A percentile compares a stretch with the other conserved stretches of the same genome.
These are phyloP conservation scores for Lampropteryx suffumata DNA, from an alignment of 2,888 invertebrate species.

Conservation along the genomic window DNA sequence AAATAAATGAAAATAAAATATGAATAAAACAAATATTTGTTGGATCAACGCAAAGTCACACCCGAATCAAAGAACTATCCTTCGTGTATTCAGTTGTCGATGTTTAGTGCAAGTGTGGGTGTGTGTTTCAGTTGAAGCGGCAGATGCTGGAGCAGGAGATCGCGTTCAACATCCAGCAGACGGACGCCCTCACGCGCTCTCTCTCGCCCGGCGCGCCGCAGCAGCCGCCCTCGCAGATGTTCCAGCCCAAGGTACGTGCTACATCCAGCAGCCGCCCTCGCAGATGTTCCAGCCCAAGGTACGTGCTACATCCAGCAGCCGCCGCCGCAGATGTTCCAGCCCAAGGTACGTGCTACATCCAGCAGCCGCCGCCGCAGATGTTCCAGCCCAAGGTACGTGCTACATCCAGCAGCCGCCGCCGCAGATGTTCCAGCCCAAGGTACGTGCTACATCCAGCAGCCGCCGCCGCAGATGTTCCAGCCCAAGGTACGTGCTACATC, in stretches of 20 bases:
- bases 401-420: too few species aligned
- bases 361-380: constrained; percentile 48
- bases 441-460: too few species aligned
- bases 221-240: constrained; percentile 51
- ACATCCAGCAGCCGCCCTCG: constrained; percentile 48
- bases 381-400: constrained; percentile 46
- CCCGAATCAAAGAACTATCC: too few species aligned
- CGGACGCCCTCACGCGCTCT: constrained; percentile 94
- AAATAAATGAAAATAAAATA: too few species aligned
- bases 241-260: constrained; percentile 43
- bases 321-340: constrained; percentile 54
- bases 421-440: too few species aligned
- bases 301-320: constrained; percentile 48
- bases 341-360: constrained; percentile 18
- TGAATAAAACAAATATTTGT: too few species aligned
- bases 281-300: constrained; percentile 50
- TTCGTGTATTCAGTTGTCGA: too few species aligned
- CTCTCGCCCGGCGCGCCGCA: constrained; percentile 88
- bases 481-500: too few species aligned
- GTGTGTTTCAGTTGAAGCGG: constrained; percentile 85
- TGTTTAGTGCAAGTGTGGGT: too few species aligned
- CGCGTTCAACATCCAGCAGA: constrained; percentile 96
- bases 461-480: too few species aligned
- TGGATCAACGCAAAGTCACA: too few species aligned
- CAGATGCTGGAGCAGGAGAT: constrained; percentile 95